A percentile compares a stretch with the other conserved stretches of the same genome.
phyloP scores from a whole-genome alignment of 2,113 vertebrate genomes.

The Hirundichthys speculiger region DNA sequence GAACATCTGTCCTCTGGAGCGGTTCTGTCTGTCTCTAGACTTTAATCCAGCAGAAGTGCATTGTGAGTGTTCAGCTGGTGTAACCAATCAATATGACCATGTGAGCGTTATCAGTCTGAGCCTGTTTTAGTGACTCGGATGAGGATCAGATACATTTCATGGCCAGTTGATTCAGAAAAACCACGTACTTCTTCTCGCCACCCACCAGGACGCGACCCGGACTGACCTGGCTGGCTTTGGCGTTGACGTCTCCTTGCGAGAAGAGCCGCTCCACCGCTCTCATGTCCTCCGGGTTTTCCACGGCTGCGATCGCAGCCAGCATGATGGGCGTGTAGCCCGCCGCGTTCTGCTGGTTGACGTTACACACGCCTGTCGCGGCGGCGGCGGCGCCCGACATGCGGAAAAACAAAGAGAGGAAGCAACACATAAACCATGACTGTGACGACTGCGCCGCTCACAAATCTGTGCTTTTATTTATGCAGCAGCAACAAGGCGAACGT shows the following conservation, averaged over 20 bases:
- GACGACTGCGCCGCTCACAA: background rate
- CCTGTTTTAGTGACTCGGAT: no score
- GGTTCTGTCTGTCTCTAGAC: no score
- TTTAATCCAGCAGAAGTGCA: no score
- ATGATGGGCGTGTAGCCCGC: slow-evolving; percentile 98
- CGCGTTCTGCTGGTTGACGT: slow-evolving; percentile 94
- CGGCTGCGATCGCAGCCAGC: slow-evolving; percentile 93
- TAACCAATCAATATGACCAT: no score
- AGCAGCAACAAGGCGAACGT: no score
- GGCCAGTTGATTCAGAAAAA: no score
- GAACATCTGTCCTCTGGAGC: no score
- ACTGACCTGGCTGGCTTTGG: slow-evolving; percentile 93
- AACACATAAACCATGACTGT: background rate
- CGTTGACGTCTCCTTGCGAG: slow-evolving; percentile 90
- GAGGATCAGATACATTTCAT: no score
- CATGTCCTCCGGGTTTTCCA: slow-evolving; percentile 91
- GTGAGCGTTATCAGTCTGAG: no score
- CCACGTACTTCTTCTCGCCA: no score
- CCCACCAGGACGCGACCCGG: background rate
- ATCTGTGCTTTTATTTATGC: no score
- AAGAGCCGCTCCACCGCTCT: slow-evolving; percentile 91
- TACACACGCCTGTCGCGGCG: slow-evolving; percentile 88
- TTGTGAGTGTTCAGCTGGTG: no score
- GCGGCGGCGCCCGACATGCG: slow-evolving; percentile 14
- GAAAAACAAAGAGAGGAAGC: background rate